Conservation (phyloP, 2,113 vertebrate species). For the Delphinus delphis region DNA sequence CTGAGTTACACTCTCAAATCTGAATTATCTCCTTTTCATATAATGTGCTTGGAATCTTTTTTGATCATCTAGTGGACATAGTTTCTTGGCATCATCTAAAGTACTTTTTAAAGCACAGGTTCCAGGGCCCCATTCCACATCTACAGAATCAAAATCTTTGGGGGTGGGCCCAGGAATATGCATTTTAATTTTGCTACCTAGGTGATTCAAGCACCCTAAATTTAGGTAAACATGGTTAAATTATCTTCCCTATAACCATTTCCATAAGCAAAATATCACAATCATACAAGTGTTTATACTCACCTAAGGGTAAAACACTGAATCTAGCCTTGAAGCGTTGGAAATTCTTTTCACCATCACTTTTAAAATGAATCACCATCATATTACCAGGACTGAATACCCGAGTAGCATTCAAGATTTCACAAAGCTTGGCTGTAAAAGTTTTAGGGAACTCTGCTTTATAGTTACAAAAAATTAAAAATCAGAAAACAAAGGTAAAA, state of each 20-base stretch:
- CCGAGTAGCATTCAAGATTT: background rate
- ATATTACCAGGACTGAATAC: background rate
- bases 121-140: background rate
- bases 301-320: background rate
- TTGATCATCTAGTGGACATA: background rate
- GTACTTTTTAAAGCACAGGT: background rate
- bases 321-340: background rate
- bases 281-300: background rate
- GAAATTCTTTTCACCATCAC: background rate
- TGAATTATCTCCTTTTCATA: background rate
- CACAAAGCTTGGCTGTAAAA: background rate
- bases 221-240: background rate
- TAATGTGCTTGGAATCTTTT: background rate
- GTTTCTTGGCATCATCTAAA: background rate
- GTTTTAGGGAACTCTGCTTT: background rate
- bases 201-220: background rate
- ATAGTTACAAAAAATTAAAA: background rate
- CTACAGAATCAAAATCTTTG: background rate
- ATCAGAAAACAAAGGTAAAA: background rate
- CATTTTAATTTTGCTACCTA: background rate
- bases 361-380: background rate
- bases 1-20: background rate
- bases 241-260: background rate
- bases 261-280: background rate
- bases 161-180: background rate